Evolutionary conservation across 2,888 invertebrate genomes (phyloP).

Genomic region (Temnothorax ravouxi): DNA sequence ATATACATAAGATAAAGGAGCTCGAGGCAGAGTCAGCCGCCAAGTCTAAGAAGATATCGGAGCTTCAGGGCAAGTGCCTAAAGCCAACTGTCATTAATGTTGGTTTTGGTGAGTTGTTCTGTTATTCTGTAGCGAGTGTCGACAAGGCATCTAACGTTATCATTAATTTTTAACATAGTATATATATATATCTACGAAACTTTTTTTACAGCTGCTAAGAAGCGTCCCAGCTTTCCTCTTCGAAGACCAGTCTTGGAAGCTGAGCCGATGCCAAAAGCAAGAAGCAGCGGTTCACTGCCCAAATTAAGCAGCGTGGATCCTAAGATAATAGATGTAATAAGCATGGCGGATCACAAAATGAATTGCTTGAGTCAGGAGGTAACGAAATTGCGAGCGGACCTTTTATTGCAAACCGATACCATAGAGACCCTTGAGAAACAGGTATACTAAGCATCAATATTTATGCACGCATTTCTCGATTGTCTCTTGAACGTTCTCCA

Average conservation of each 20-base stretch:
- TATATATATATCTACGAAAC: not conserved
- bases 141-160: not conserved
- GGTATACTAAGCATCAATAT: constrained; percentile 77
- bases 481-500: constrained; percentile 26
- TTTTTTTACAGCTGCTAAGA: constrained; percentile 78
- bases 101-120: constrained; percentile 76
- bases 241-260: constrained; percentile 81
- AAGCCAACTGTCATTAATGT: constrained; percentile 84
- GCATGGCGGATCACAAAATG: constrained; percentile 84
- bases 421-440: constrained; percentile 81
- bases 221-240: constrained; percentile 81
- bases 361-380: constrained; percentile 83
- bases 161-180: constrained; percentile 3
- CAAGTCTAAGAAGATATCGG: constrained; percentile 87
- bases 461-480: constrained; percentile 59
- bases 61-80: constrained; percentile 86
- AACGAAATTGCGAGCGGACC: constrained; percentile 82
- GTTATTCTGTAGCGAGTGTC: constrained; percentile 1
- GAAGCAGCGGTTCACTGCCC: constrained; percentile 73
- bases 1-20: constrained; percentile 88
- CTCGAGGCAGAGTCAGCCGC: constrained; percentile 89
- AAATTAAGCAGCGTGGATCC: constrained; percentile 80
- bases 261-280: constrained; percentile 79
- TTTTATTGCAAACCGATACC: constrained; percentile 81
- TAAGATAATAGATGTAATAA: constrained; percentile 80